Evolutionary conservation across 2,113 vertebrate genomes (phyloP).

Genomic region (Tragelaphus scriptus): DNA sequence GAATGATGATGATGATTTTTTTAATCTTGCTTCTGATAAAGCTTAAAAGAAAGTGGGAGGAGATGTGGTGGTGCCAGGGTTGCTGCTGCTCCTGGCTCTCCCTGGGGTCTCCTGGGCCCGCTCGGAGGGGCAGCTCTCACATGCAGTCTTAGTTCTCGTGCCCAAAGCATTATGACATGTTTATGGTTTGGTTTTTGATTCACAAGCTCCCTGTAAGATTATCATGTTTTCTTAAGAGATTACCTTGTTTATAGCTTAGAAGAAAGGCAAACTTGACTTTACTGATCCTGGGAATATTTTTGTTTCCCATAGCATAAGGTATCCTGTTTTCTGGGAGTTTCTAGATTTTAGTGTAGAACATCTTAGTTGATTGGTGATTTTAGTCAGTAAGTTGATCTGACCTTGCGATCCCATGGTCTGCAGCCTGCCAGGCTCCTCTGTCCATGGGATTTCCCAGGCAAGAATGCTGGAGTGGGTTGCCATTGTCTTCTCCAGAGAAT

Average conservation of each 20-base stretch:
- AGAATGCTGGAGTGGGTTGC: not conserved
- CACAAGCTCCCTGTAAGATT: not conserved
- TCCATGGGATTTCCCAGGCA: not conserved
- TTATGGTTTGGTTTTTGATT: not conserved
- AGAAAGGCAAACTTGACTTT: not conserved
- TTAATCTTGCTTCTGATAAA: not conserved
- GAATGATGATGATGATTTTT: not conserved
- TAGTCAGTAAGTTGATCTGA: not conserved
- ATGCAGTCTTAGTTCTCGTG: not conserved
- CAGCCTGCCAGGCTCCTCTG: not conserved
- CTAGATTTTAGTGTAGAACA: not conserved
- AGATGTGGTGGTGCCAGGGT: fast-evolving
- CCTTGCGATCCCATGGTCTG: not conserved
- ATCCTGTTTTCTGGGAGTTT: not conserved
- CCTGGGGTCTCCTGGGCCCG: not conserved
- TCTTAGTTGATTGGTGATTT: not conserved
- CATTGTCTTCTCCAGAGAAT: not conserved
- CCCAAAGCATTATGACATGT: not conserved
- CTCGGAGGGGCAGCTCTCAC: not conserved
- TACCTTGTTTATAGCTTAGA: not conserved
- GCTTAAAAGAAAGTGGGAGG: not conserved
- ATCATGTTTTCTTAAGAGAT: not conserved
- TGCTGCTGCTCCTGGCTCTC: no score
- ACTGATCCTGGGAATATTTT: not conserved
- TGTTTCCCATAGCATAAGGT: not conserved